A percentile compares a stretch with the other conserved stretches of the same genome.
phyloP scores from a whole-genome alignment of 2,888 invertebrate species.

The Lasioglossum lativentre region DNA sequence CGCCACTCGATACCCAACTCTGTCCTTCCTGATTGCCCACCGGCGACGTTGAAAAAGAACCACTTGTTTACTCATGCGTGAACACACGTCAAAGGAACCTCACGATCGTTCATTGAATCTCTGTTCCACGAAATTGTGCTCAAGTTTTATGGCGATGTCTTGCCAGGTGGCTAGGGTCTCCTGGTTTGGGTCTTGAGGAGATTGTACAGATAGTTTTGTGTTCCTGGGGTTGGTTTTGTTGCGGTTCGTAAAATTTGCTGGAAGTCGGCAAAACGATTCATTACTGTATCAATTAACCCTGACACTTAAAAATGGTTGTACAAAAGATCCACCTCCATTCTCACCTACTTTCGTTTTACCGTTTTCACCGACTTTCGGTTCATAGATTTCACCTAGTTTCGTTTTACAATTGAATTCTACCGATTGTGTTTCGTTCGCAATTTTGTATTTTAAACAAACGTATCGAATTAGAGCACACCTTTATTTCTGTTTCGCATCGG shows the following conservation, averaged over 20 bases:
- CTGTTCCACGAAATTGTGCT: conserved; percentile 26
- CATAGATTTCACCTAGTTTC: neutral
- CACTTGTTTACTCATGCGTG: conserved; percentile 55
- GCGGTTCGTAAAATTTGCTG: neutral
- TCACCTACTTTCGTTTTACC: neutral
- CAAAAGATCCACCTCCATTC: neutral
- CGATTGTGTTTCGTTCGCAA: neutral
- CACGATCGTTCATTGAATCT: conserved; percentile 77
- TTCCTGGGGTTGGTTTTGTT: neutral
- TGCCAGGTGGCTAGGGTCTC: neutral
- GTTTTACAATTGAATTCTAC: neutral
- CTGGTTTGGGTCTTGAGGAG: neutral
- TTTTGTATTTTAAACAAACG: neutral
- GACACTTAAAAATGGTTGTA: neutral
- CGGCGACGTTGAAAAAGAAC: conserved; percentile 61
- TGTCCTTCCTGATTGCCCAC: conserved; percentile 54
- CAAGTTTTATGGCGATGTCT: neutral
- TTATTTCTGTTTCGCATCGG: neutral
- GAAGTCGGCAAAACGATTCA: neutral
- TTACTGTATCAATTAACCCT: neutral
- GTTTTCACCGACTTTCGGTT: neutral
- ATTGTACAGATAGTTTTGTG: neutral
- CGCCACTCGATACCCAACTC: conserved; percentile 31
- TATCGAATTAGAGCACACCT: neutral
- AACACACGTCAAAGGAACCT: conserved; percentile 69